Conservation (phyloP, 2,888 invertebrate species). For the Xylota segnis region DNA sequence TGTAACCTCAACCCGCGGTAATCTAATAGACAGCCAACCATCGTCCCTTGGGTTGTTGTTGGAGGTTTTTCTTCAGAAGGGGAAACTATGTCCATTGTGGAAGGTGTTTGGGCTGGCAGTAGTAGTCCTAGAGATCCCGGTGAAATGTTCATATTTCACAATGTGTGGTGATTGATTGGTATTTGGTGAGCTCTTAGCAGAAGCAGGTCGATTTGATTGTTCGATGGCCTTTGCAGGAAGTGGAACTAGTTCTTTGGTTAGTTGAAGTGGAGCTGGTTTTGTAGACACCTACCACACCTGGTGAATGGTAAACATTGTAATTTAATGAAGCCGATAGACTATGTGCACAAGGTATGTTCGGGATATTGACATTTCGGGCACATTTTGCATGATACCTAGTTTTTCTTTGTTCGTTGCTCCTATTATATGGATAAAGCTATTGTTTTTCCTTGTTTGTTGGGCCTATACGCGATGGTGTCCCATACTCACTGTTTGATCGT, state of each 20-base stretch:
- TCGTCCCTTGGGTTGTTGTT: too few relatives aligned
- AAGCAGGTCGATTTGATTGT: not conserved
- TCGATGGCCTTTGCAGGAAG: not conserved
- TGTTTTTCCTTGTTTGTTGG: too few relatives aligned
- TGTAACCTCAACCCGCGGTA: conserved; percentile 2
- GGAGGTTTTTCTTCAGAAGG: not conserved
- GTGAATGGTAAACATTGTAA: too few relatives aligned
- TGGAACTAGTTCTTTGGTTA: not conserved
- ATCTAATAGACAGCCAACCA: not conserved
- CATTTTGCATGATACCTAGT: too few relatives aligned
- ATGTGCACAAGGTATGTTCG: too few relatives aligned
- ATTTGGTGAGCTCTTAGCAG: not conserved
- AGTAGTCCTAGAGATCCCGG: not conserved
- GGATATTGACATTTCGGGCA: too few relatives aligned
- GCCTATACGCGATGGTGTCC: too few relatives aligned
- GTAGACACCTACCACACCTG: not conserved
- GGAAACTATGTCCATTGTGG: conserved; percentile 6
- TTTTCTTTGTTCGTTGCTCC: too few relatives aligned
- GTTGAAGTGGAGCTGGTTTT: not conserved
- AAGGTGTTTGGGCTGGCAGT: conserved; percentile 1
- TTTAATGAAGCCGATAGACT: too few relatives aligned
- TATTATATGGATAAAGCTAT: too few relatives aligned
- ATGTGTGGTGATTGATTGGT: not conserved
- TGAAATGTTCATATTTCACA: not conserved
- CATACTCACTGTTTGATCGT: too few relatives aligned